Base-by-base conservation (phyloP, 2,113 vertebrate genomes). In the Haemorhous mexicanus region DNA sequence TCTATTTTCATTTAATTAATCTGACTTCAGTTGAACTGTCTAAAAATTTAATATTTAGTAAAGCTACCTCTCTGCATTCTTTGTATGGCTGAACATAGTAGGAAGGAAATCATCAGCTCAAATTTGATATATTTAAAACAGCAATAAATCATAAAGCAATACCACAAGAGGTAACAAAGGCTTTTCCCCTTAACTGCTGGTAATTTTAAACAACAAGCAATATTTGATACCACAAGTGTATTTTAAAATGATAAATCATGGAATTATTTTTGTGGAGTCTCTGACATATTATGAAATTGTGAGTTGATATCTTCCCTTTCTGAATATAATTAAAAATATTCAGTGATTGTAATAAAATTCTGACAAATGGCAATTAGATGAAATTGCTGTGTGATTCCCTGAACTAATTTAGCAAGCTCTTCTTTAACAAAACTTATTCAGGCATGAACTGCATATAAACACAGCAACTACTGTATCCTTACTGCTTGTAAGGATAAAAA, bases 281-380 rank as follows among this genome's bases (percentile, higher is more conserved):
- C 74, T 93, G 79, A 16, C 56, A 69, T 53, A 68, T 41, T 89
- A 90, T 46, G 46, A 93, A 93, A 80, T 56, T 10, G 2, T 50
- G 35, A 95, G 32, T 37, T 96, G 82, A 86, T 55, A 92, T 86
- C 72, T 93, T 92, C 46, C n/a, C 47, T 93, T 83, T 91, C 63
- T 63, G 93, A 88, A 90, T 84, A 55, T 84, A 90, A 96, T 95
- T 90, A 92, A 94, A 95, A 97, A 86, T 88, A 93, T 86, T 92
- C 92, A 69, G 33, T 62, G 55, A 43, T 83, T 62, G 16, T 80
- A 94, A 90, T 90, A 93, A 90, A 90, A 56, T 80, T 96, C 87
- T 93, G 83, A 95, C 68, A 93, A 95, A 86, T 56, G 35, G 66
- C 84, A 96, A 94, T 95, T 94, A 94, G 80, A 64, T 95, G 41